Evolutionary conservation across 2,797 vertebrate species (phyloP).

Genomic region (Eulemur rubriventer): DNA sequence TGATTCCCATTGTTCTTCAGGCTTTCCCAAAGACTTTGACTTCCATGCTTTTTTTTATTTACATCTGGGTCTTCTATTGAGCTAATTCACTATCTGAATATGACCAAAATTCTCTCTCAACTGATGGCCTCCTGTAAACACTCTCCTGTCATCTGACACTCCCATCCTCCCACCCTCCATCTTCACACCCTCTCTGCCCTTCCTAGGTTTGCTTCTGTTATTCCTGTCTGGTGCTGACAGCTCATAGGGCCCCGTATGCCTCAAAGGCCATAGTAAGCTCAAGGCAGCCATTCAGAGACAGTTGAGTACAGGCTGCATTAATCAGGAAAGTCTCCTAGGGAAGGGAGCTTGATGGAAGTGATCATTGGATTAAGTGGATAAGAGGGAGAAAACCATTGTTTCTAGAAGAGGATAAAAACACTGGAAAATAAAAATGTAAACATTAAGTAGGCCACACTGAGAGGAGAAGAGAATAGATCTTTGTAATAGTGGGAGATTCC

Average conservation of each 20-base stretch:
- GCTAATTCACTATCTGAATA: not conserved
- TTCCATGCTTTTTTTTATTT: not conserved
- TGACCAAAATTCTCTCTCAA: not conserved
- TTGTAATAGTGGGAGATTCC: not conserved
- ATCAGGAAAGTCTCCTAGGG: not conserved
- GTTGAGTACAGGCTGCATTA: not conserved
- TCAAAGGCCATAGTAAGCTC: not conserved
- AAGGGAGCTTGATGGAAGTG: not conserved
- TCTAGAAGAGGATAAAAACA: not conserved
- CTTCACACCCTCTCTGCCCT: not conserved
- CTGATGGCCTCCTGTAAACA: not conserved
- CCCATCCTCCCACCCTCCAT: not conserved
- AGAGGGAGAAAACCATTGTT: not conserved
- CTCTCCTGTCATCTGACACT: not conserved
- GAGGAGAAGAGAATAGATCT: not conserved
- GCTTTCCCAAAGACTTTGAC: conserved; percentile 7
- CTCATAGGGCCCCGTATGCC: not conserved
- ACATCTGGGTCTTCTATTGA: not conserved
- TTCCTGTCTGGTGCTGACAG: not conserved
- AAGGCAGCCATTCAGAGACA: not conserved
- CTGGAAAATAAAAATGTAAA: not conserved
- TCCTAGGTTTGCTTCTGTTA: not conserved
- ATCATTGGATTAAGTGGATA: not conserved
- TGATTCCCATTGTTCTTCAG: not conserved
- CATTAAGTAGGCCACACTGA: not conserved